Evolutionary conservation across 2,888 invertebrate genomes (phyloP), one percentile per base, ranked within the genome.

Genomic region (Anthophora plumipes): DNA sequence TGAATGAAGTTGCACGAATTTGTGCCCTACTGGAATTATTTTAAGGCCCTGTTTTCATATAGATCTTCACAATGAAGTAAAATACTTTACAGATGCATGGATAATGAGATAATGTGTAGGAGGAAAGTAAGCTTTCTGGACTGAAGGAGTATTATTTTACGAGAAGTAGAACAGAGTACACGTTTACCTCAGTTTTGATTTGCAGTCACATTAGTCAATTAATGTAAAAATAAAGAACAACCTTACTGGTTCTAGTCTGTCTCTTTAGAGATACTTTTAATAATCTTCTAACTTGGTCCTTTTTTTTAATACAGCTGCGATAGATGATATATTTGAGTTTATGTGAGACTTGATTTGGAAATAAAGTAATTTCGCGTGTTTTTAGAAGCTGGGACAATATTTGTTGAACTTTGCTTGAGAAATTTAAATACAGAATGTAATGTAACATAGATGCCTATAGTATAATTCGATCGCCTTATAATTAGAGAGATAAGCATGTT

Each of bases 401-500:
- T 66, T 4, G 54, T 69, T 43, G 57, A 61, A 48, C 48, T 77
- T 55, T 60, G 66, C 77, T 81, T 66, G 22, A 66, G 46, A 52
- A 50, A 64, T 74, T 70, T 55, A 64, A 71, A 57, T 66, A 73
- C 72, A 48, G 25, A 77, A 50, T 67, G 66, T 66, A 76, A 77
- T 66, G 31, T 48, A 77, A 57, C 59, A 80, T 72, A 80, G 76
- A 64, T 77, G 70, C 77, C 72, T 77, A 60, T 84, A 84, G 78
- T 77, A 64, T 79, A 86, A 88, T 77, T 77, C 41, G 41, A 80
- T 64, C 79, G 84, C 87, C 88, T 87, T 87, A 87, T 17, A 41
- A 78, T 77, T 87, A 85, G 78, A 84, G 46, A 70, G 57, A 87
- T 85, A 88, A 87, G 84, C 77, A 77, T 86, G 77, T 87, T 85